Evolutionary conservation across 2,888 invertebrate genomes (phyloP), one percentile per base, ranked within the genome.

Genomic region (Papilio elwesi): DNA sequence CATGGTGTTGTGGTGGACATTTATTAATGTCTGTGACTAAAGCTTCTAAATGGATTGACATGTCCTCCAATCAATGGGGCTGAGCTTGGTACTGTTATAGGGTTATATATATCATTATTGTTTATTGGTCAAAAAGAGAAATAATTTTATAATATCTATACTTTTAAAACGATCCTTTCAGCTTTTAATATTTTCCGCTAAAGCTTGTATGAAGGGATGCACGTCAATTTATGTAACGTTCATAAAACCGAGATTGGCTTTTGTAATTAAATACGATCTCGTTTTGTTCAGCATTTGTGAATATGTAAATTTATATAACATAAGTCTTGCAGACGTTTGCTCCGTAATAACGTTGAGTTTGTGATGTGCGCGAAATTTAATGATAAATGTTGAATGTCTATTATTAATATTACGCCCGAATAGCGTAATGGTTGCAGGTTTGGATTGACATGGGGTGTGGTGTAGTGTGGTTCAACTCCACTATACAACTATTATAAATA

Each of bases 181-280:
- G 9, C 6, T n/a, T 7, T 15, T 16, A 63, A 8, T 47, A 70
- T 70, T 15, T 38, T 38, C 68, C 76, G 74, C 68, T 68, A 49
- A n/a, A 49, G 65, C 74, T 70, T 68, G 49, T 72, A 63, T 65
- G 73, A 62, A 70, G 66, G 15, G 66, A 48, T 49, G 66, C 38
- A 38, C 48, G 12, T 36, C 51, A 68, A 75, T 72, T 77, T 75
- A 74, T 74, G 68, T 73, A 74, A 73, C 77, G 51, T 63, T 53
- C 74, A 76, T 77, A 77, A 76, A 77, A 68, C 71, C 74, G 57
- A 74, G 74, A 78, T 76, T 76, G 77, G 74, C 63, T 76, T 59
- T 76, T 74, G 72, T 74, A 77, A 78, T 77, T 76, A 75, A 75
- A 75, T 75, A 71, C 73, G 67, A 75, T 74, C 72, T 67, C 62